phyloP scores from a whole-genome alignment of 1,140 invertebrate genomes.

The Agrilus planipennis region DNA sequence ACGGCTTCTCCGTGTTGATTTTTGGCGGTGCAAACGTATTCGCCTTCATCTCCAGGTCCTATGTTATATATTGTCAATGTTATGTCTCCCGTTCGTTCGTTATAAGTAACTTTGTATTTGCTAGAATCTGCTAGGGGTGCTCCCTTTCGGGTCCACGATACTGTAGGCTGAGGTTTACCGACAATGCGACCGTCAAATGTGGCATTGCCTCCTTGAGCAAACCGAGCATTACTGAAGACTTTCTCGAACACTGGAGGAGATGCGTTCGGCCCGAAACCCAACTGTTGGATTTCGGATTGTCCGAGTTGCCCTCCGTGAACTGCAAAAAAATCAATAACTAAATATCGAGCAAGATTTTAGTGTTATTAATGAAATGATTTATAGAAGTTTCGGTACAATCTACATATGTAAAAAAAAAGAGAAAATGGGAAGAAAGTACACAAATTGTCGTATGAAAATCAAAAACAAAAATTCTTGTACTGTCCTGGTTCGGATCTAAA shows the following conservation, averaged over 20 bases:
- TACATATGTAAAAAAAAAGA: too few species aligned
- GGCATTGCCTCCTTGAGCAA: slow-evolving; percentile 86
- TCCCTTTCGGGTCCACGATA: slow-evolving; percentile 88
- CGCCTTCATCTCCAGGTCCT: slow-evolving; percentile 86
- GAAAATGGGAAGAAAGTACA: too few species aligned
- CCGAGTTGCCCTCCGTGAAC: slow-evolving; percentile 21
- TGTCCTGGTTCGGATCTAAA: too few species aligned
- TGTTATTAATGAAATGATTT: too few species aligned
- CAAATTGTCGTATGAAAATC: too few species aligned
- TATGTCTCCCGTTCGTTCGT: slow-evolving; percentile 75
- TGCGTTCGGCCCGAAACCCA: slow-evolving; percentile 36
- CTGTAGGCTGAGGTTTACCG: slow-evolving; percentile 86
- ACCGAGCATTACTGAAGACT: slow-evolving; percentile 85
- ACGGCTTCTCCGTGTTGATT: slow-evolving; percentile 91
- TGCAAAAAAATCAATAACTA: slow-evolving; percentile 4
- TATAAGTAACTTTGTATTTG: slow-evolving; percentile 79
- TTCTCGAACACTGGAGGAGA: slow-evolving; percentile 86
- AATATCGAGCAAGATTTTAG: background rate
- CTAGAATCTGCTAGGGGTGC: slow-evolving; percentile 65
- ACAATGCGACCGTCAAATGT: slow-evolving; percentile 82
- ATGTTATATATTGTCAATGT: slow-evolving; percentile 81
- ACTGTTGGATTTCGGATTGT: slow-evolving; percentile 33
- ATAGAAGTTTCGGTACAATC: too few species aligned
- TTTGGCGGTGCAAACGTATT: slow-evolving; percentile 87
- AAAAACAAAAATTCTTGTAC: too few species aligned